Evolutionary conservation across 2,113 vertebrate species (phyloP), one percentile per base, ranked within the genome.

Genomic region (Antidorcas marsupialis): DNA sequence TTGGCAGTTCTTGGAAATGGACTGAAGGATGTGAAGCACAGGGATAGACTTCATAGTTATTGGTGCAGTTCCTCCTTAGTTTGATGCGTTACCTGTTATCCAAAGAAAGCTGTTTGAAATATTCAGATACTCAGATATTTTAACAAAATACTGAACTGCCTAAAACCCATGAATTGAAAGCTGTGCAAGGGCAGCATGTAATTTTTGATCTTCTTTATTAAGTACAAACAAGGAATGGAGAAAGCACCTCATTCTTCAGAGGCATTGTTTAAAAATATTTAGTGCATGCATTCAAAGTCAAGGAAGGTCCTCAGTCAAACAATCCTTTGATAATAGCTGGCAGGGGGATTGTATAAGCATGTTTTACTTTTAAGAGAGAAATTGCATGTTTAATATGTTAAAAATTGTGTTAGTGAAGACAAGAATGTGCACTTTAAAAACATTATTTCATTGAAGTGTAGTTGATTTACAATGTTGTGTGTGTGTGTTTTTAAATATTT

Each of bases 71-170:
- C 7, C 52, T 1, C 39, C 60, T 91, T 55, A 67, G n/a, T 87
- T 59, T 59, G 39, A n/a, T 87, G n/a, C 23, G 43, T 96, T 33
- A 39, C 11, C 10, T 43, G 0, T 71, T 64, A 62, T 95, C 21
- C 23, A 60, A 57, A 94, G 50, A 28, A 91, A 96, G 59, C 16
- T n/a, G 36, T 97, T 89, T 90, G 47, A 97, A 98, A 97, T 98
- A 86, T 59, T 98, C 87, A 96, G 62, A 85, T 96, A 95, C 71
- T 96, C 98, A 96, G 98, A 97, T 64, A 92, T 98, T 94, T 91
- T 97, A 97, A 97, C 90, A 98, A 96, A 95, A 95, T 95, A 97
- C 79, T 98, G 67, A 98, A 94, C 96, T 95, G 23, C 10, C n/a
- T 67, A 91, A 93, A 95, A 85, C 27, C 30, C 60, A 86, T 90